A percentile compares a stretch with the other conserved stretches of the same genome.
phyloP scores from a whole-genome alignment of 2,888 invertebrate genomes.

The Agrotis puta region DNA sequence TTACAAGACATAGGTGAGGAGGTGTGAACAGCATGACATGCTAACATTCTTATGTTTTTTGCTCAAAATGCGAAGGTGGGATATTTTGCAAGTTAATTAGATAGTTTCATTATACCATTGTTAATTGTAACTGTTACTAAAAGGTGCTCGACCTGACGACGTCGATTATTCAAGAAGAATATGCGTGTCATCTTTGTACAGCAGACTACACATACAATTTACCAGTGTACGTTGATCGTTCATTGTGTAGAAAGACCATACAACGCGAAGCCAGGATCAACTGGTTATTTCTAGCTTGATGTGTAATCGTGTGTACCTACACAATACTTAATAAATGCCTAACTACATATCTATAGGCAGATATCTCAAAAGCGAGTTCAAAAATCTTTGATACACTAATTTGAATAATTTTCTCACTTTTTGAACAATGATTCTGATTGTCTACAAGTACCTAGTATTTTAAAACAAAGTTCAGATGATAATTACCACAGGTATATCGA shows the following conservation, averaged over 20 bases:
- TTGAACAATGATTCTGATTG: conserved; percentile 2
- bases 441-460: neutral
- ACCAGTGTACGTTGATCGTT: too few relatives aligned
- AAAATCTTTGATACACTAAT: conserved; percentile 17
- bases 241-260: too few relatives aligned
- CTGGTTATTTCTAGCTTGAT: too few relatives aligned
- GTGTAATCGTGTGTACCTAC: too few relatives aligned
- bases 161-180: conserved; percentile 45
- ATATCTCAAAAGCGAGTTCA: neutral
- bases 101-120: conserved; percentile 57
- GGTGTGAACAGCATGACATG: conserved; percentile 41
- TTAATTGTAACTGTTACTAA: conserved; percentile 62
- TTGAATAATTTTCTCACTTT: conserved; percentile 6
- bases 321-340: too few relatives aligned
- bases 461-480: too few relatives aligned
- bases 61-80: conserved; percentile 53
- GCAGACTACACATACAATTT: too few relatives aligned
- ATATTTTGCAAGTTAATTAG: conserved; percentile 63
- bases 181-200: conserved; percentile 40
- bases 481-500: neutral
- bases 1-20: conserved; percentile 17
- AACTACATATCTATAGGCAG: too few relatives aligned
- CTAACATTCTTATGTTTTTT: conserved; percentile 41
- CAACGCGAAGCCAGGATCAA: too few relatives aligned
- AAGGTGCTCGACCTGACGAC: conserved; percentile 51